Percentiles rank a stretch among this genome's conserved stretches.
phyloP scores from a whole-genome alignment of 2,888 invertebrate species.

The Tetranychus piercei region DNA sequence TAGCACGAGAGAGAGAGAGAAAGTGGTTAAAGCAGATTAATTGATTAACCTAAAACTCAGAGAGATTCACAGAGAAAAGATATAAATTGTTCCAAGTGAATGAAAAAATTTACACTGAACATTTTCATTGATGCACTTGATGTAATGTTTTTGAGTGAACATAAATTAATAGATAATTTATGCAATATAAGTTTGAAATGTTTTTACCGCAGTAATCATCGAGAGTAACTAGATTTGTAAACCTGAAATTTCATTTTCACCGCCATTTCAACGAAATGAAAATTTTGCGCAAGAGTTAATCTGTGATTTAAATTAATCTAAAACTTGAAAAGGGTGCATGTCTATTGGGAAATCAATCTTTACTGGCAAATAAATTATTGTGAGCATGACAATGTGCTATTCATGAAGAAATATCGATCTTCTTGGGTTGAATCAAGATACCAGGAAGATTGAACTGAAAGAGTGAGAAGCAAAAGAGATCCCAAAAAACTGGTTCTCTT shows the following conservation, averaged over 20 bases:
- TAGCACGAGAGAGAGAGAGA: neutral
- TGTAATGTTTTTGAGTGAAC: no score
- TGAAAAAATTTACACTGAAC: neutral
- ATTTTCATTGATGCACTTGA: no score
- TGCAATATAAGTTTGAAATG: no score
- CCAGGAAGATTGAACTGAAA: neutral
- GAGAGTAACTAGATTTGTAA: no score
- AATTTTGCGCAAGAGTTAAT: neutral
- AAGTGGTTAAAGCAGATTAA: neutral
- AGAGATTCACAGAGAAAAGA: constrained; percentile 2
- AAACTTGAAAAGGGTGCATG: neutral
- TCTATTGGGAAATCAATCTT: neutral
- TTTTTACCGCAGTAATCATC: no score
- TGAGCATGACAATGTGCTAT: neutral
- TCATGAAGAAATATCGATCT: neutral
- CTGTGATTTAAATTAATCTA: neutral
- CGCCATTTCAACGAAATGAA: no score
- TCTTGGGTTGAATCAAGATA: neutral
- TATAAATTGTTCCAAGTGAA: neutral
- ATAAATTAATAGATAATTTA: no score
- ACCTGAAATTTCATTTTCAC: no score
- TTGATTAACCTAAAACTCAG: neutral
- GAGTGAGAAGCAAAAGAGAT: no score
- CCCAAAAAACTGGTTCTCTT: neutral
- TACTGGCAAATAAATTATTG: neutral